Percentiles rank a stretch among this genome's conserved stretches.
These are phyloP conservation scores for Tragelaphus buxtoni DNA, from an alignment of 2,113 vertebrate species.

Conservation along the genomic window DNA sequence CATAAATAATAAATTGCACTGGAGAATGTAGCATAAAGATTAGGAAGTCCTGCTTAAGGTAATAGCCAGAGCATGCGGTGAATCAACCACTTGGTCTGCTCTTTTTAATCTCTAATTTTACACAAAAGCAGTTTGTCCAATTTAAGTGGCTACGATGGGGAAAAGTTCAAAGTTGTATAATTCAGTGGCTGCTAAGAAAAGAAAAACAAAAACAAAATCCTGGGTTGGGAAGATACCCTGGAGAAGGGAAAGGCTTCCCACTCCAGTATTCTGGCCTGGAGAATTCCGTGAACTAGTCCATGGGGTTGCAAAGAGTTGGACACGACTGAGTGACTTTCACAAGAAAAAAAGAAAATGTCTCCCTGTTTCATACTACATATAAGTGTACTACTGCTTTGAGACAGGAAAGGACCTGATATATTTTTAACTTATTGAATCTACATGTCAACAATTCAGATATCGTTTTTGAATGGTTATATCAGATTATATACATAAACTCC, in stretches of 20 bases:
- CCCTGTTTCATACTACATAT: neutral
- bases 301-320: neutral
- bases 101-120: conserved; percentile 5
- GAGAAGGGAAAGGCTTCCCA: neutral
- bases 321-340: neutral
- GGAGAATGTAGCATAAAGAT: neutral
- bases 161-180: neutral
- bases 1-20: conserved; percentile 6
- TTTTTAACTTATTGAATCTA: neutral
- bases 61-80: neutral
- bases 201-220: neutral
- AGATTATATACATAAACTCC: neutral
- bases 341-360: neutral
- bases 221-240: neutral
- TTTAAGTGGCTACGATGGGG: neutral
- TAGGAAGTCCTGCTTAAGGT: neutral
- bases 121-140: conserved; percentile 10
- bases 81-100: neutral
- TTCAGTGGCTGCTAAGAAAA: neutral
- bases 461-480: neutral
- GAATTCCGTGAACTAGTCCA: neutral
- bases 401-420: neutral
- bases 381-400: neutral
- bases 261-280: neutral
- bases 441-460: neutral